phyloP scores from a whole-genome alignment of 2,888 invertebrate genomes.

The Leptothorax acervorum region DNA sequence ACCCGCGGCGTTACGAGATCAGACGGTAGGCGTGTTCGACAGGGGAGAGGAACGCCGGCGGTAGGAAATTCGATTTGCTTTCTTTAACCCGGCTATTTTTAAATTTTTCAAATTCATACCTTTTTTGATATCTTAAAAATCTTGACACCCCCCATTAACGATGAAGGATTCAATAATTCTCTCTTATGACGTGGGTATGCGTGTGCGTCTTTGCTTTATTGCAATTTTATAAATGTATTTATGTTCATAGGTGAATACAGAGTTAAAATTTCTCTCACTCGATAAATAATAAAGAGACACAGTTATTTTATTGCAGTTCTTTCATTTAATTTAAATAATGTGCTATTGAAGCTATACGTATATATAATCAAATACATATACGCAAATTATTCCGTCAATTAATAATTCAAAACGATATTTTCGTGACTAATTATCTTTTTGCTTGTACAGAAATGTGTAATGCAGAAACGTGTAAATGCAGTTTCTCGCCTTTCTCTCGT shows the following conservation, averaged over 20 bases:
- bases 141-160: background rate
- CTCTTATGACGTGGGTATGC: background rate
- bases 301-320: background rate
- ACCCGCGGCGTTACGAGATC: constrained; percentile 61
- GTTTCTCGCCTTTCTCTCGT: constrained; percentile 8
- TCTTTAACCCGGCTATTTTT: too few relatives aligned
- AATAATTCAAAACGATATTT: constrained; percentile 13
- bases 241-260: background rate
- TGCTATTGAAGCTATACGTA: background rate
- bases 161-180: background rate
- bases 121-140: background rate
- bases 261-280: background rate
- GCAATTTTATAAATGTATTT: background rate
- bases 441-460: background rate
- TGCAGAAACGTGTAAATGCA: background rate
- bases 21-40: constrained; percentile 64
- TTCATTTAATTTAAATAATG: background rate
- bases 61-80: too few relatives aligned
- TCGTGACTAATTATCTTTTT: background rate
- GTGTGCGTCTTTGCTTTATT: background rate
- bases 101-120: background rate
- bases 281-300: background rate
- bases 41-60: constrained; percentile 26
- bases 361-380: background rate
- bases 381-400: background rate